These are phyloP conservation scores for Mesocricetus auratus DNA, from an alignment of 2,113 vertebrate species.

Conservation along the genomic window DNA sequence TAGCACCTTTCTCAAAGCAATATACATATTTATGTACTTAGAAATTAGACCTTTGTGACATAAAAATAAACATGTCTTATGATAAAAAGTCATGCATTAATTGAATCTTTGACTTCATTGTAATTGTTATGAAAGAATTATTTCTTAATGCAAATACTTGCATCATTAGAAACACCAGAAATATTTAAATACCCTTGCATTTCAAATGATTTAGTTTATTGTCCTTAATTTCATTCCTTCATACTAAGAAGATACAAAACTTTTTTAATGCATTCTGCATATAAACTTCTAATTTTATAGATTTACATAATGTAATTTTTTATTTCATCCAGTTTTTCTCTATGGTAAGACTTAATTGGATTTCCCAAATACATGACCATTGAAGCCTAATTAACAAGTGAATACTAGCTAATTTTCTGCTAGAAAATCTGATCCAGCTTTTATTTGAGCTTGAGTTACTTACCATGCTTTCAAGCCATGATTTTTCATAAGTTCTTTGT, in stretches of 20 bases:
- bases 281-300: slow-evolving; percentile 35
- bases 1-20: background rate
- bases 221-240: slow-evolving; percentile 32
- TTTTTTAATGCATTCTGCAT: background rate
- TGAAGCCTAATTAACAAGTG: slow-evolving; percentile 9
- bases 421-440: slow-evolving; percentile 28
- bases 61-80: background rate
- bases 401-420: background rate
- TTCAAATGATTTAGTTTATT: slow-evolving; percentile 44
- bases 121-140: slow-evolving; percentile 51
- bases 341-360: slow-evolving; percentile 30
- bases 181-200: background rate
- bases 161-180: slow-evolving; percentile 30
- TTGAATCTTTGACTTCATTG: slow-evolving; percentile 41
- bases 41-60: slow-evolving; percentile 16
- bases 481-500: background rate
- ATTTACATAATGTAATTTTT: slow-evolving; percentile 44
- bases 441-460: slow-evolving; percentile 27
- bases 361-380: slow-evolving; percentile 24
- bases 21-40: background rate
- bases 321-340: slow-evolving; percentile 16
- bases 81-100: background rate
- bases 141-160: slow-evolving; percentile 38
- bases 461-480: background rate
- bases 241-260: slow-evolving; percentile 41